These are phyloP conservation scores for Neoitamus cyanurus DNA, from an alignment of 2,888 invertebrate species.

Conservation along the genomic window DNA sequence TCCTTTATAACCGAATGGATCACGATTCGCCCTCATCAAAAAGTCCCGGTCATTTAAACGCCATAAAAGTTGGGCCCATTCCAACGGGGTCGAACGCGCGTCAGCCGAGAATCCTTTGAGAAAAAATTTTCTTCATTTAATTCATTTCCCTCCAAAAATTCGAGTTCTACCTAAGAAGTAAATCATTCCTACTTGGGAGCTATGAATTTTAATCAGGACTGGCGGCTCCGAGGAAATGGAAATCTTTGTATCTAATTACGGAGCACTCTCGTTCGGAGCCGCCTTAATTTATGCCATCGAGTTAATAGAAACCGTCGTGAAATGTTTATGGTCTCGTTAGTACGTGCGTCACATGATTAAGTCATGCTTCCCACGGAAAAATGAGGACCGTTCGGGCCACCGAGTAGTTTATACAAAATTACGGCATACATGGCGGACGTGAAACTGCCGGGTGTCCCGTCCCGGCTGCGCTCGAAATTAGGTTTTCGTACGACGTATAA, in stretches of 20 bases:
- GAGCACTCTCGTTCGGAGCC: background rate
- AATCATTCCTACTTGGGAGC: background rate
- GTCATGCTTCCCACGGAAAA: background rate
- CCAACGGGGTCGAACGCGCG: background rate
- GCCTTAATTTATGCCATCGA: constrained; percentile 21
- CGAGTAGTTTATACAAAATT: constrained; percentile 12
- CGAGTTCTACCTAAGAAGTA: background rate
- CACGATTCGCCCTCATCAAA: background rate
- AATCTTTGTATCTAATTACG: constrained; percentile 3
- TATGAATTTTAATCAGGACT: constrained; percentile 18
- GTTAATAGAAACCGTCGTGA: constrained; percentile 34
- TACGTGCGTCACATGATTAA: constrained; percentile 42
- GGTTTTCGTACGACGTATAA: constrained; percentile 13
- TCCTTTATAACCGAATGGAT: background rate
- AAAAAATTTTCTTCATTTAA: background rate
- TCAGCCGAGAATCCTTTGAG: background rate
- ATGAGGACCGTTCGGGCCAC: background rate
- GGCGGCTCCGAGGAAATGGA: background rate
- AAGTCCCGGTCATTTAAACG: constrained; percentile 5
- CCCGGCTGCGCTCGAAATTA: background rate
- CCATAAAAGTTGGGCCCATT: background rate
- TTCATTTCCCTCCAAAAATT: background rate
- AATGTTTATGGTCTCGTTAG: constrained; percentile 34
- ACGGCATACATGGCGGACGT: background rate
- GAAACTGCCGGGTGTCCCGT: background rate